Evolutionary conservation across 1,140 invertebrate genomes (phyloP).

Genomic region (Lineus longissimus): DNA sequence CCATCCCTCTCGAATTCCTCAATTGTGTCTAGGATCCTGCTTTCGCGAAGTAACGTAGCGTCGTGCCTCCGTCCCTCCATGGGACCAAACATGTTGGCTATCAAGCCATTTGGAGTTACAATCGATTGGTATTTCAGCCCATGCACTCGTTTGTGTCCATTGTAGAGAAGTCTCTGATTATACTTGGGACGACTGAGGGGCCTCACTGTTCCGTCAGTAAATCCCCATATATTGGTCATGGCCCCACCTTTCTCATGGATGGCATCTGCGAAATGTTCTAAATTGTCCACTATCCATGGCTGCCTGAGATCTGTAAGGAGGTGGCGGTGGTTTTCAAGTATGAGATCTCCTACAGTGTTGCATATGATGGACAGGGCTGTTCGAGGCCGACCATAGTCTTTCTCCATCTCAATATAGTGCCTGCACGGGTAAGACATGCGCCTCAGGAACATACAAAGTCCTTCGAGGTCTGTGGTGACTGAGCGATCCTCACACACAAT

Average conservation of each 20-base stretch:
- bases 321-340: too few relatives aligned
- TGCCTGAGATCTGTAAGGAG: too few relatives aligned
- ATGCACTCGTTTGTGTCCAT: slow-evolving; percentile 2
- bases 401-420: too few relatives aligned
- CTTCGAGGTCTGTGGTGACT: too few relatives aligned
- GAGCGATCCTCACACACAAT: too few relatives aligned
- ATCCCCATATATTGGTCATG: not conserved
- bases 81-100: slow-evolving; percentile 1
- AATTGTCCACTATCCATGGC: too few relatives aligned
- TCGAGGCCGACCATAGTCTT: too few relatives aligned
- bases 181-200: not conserved
- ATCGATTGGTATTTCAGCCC: not conserved
- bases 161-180: not conserved
- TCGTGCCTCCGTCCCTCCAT: not conserved
- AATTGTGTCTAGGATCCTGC: not conserved
- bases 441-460: too few relatives aligned
- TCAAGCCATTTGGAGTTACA: not conserved
- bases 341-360: too few relatives aligned
- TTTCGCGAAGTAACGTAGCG: not conserved
- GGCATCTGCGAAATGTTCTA: not conserved
- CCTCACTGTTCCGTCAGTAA: not conserved
- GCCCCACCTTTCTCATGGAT: not conserved
- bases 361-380: too few relatives aligned
- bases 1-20: not conserved
- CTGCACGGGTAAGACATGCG: too few relatives aligned